phyloP scores from a whole-genome alignment of 2,888 invertebrate genomes.

The Dione juno region DNA sequence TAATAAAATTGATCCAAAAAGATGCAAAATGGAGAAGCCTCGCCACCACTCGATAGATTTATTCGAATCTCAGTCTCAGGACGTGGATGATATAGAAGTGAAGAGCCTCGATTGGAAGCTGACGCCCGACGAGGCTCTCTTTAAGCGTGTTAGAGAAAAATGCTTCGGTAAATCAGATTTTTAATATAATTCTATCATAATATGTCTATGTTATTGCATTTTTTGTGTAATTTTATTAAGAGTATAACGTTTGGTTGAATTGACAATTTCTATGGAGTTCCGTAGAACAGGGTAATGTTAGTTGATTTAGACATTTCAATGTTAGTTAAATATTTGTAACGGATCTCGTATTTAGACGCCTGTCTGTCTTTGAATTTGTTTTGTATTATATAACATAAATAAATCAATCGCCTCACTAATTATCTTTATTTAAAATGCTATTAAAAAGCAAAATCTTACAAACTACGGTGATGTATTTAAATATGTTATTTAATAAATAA shows the following conservation, averaged over 20 bases:
- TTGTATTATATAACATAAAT: not conserved
- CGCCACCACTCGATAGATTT: constrained; percentile 69
- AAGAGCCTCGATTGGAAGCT: constrained; percentile 65
- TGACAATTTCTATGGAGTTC: constrained; percentile 55
- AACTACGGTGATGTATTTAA: not conserved
- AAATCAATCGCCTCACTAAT: not conserved
- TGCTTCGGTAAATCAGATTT: constrained; percentile 69
- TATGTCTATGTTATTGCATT: constrained; percentile 25
- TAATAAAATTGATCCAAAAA: constrained; percentile 33
- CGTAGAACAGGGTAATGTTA: constrained; percentile 73
- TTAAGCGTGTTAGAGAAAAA: constrained; percentile 67
- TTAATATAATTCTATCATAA: constrained; percentile 50
- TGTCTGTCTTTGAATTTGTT: constrained; percentile 1
- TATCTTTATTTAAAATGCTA: not conserved
- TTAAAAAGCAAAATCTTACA: not conserved
- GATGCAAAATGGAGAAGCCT: constrained; percentile 51
- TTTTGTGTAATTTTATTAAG: constrained; percentile 40
- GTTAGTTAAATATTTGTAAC: constrained; percentile 16
- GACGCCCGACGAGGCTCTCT: constrained; percentile 67
- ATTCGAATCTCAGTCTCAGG: constrained; percentile 73
- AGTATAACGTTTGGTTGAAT: constrained; percentile 52
- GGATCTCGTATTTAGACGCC: not conserved
- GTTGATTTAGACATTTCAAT: constrained; percentile 29
- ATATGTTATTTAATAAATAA: not conserved
- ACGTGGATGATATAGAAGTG: constrained; percentile 58